These are phyloP conservation scores for Lasius platythorax DNA, from an alignment of 2,888 invertebrate genomes.

Conservation along the genomic window DNA sequence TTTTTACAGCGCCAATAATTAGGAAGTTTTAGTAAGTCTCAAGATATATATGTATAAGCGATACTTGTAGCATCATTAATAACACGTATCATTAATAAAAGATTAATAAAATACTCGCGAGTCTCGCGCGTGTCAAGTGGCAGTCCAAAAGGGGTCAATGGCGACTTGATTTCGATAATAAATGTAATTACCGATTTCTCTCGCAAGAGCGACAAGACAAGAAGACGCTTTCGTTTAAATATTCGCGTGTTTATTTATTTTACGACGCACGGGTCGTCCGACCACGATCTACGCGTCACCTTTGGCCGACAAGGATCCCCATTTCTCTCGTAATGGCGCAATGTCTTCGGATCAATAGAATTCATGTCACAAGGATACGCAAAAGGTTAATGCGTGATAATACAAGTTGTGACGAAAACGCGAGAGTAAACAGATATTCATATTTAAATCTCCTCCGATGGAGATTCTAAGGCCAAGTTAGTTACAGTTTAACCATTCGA, in stretches of 20 bases:
- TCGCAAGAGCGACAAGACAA: not conserved
- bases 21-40: not conserved
- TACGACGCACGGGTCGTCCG: constrained; percentile 19
- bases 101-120: not conserved
- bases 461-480: not conserved
- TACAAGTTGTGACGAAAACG: constrained; percentile 12
- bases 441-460: constrained; percentile 14
- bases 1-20: not conserved
- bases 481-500: constrained; percentile 20
- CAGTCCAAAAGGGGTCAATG: constrained; percentile 40
- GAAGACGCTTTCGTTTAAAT: constrained; percentile 26
- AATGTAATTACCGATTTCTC: constrained; percentile 45
- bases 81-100: constrained; percentile 15
- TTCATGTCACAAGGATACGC: constrained; percentile 11
- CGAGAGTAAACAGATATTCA: constrained; percentile 17
- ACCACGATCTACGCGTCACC: constrained; percentile 33
- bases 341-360: constrained; percentile 5
- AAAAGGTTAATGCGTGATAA: constrained; percentile 24
- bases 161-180: constrained; percentile 44
- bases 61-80: not conserved
- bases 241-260: constrained; percentile 25
- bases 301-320: not conserved
- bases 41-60: not conserved
- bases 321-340: constrained; percentile 28
- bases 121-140: not conserved